These are phyloP conservation scores for Sinopyrophorus schimmeli DNA, from an alignment of 2,888 invertebrate genomes.

Conservation along the genomic window DNA sequence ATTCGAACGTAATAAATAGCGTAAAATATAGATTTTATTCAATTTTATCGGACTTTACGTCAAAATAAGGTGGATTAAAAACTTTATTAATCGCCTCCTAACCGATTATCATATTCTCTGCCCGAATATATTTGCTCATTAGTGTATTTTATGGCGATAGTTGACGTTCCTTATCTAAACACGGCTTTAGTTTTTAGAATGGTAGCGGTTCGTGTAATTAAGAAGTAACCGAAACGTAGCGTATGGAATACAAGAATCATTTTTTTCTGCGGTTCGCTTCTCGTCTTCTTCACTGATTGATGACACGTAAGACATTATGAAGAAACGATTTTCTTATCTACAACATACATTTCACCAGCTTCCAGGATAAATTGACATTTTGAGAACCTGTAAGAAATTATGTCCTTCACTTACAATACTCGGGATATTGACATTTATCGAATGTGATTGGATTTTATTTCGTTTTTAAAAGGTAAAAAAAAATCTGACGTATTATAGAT, in stretches of 20 bases:
- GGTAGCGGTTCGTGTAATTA: conserved; percentile 27
- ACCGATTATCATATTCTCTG: conserved; percentile 13
- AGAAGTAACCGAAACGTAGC: conserved; percentile 27
- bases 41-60: too few species aligned
- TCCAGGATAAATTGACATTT: conserved; percentile 14
- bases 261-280: conserved; percentile 10
- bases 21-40: too few species aligned
- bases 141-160: conserved; percentile 25
- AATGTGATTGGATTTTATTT: too few species aligned
- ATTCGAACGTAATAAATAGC: too few species aligned
- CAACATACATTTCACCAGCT: conserved; percentile 21
- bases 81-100: conserved; percentile 16
- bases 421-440: neutral
- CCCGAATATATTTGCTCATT: conserved; percentile 23
- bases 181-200: conserved; percentile 30
- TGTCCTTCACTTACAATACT: conserved; percentile 2
- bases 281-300: conserved; percentile 4
- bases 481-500: too few species aligned
- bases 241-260: conserved; percentile 7
- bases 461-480: too few species aligned
- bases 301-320: conserved; percentile 9
- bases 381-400: conserved; percentile 1
- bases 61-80: too few species aligned
- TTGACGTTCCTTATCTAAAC: conserved; percentile 29
- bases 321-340: conserved; percentile 17